Conservation (phyloP, 37 sponge, comb jelly and placozoan genomes). For the Ephydatia muelleri region DNA sequence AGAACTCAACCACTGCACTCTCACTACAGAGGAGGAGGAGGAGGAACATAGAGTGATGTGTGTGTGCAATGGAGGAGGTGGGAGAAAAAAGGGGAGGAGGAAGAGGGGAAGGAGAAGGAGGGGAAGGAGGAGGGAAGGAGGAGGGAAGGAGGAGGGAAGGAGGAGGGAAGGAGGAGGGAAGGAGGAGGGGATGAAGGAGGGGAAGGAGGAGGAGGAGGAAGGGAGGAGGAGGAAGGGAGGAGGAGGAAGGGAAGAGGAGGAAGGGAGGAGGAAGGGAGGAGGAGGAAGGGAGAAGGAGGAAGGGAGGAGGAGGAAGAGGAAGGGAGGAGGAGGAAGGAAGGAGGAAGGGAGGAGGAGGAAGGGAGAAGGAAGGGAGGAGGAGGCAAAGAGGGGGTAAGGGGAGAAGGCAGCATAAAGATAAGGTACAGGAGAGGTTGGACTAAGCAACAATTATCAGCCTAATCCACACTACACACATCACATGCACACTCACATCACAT, state of each 20-base stretch:
- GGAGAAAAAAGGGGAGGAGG: background rate
- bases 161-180: no score
- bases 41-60: background rate
- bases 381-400: no score
- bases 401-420: no score
- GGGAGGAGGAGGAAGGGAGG: background rate
- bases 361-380: no score
- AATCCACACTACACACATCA: no score
- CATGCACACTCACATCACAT: no score
- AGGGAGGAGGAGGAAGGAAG: background rate
- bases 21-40: no score
- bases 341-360: no score
- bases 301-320: background rate
- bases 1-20: conserved; percentile 28
- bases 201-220: background rate
- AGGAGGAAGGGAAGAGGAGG: background rate
- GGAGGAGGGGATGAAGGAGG: background rate
- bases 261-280: background rate
- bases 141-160: background rate
- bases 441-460: no score
- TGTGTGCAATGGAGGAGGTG: background rate
- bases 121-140: background rate
- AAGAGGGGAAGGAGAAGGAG: background rate
- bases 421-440: no score
- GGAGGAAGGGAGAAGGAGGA: background rate